Evolutionary conservation across 2,888 invertebrate genomes (phyloP), one percentile per base, ranked within the genome.

Genomic region (Andrena bucephala): DNA sequence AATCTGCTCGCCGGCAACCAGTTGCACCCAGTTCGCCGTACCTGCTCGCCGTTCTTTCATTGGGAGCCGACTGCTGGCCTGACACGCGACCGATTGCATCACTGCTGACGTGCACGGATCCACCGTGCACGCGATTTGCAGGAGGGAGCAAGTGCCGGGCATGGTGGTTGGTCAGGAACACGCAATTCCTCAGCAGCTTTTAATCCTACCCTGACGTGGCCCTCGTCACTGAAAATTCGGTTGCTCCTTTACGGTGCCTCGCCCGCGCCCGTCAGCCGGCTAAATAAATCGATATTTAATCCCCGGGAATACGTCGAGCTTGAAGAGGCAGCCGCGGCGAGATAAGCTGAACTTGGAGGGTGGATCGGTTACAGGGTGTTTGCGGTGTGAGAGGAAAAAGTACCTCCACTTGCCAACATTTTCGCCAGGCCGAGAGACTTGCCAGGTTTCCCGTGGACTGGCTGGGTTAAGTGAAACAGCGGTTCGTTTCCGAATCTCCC

Each of bases 1-100:
- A 66, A 65, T 48, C 33, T 65, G 42, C 66, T 29, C 2, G 29
- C 10, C 29, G 57, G 10, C 57, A 57, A 57, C 57, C 24, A 57
- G 57, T 57, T 57, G 57, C 57, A 57, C 27, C 24, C 24, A 27
- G 10, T 20, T 20, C 24, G 57, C 10, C 10, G 57, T 27, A 27
- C 3, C 57, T 27, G 10, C 24, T 24, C 10, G 4, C 20, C 10
- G 24, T 57, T 20, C 57, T 24, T 57, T 27, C 57, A 27, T 20
- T 27, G 57, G 24, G 13, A 42, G 42, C 42, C 16, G 42, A 42
- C 42, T 42, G 16, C 1, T 16, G 5, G 42, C 42, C 16, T 16
- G 16, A 42, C 16, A 42, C 54, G 54, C 54, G 24, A 54, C 54
- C 54, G 54, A 54, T 52, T 52, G 7, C 52, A 52, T 52, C 52